Conservation (phyloP, 2,888 invertebrate species). For the Macrosiphum euphorbiae region DNA sequence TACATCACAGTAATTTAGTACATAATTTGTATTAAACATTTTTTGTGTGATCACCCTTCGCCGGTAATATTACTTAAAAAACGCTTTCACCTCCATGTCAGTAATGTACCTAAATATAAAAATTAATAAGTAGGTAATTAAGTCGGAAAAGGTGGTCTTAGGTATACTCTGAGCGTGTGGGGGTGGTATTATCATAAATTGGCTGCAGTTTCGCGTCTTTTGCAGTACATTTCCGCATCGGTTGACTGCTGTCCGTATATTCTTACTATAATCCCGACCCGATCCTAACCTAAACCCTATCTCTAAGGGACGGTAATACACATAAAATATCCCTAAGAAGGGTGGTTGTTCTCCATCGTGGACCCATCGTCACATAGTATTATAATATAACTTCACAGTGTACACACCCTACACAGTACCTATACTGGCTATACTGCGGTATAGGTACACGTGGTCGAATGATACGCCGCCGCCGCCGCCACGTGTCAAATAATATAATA, state of each 20-base stretch:
- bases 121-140: too few relatives aligned
- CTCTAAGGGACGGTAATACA: neutral
- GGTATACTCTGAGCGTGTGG: too few relatives aligned
- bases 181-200: neutral
- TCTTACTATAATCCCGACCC: neutral
- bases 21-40: too few relatives aligned
- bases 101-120: too few relatives aligned
- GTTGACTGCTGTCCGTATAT: neutral
- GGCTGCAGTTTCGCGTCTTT: neutral
- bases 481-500: slow-evolving; percentile 11
- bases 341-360: neutral
- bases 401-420: neutral
- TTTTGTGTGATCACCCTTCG: too few relatives aligned
- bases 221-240: neutral
- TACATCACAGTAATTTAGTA: too few relatives aligned
- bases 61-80: too few relatives aligned
- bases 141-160: too few relatives aligned
- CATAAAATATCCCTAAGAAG: neutral
- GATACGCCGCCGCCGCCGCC: neutral
- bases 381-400: neutral
- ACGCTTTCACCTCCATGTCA: too few relatives aligned
- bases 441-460: neutral
- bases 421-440: too few relatives aligned
- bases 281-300: neutral
- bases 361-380: neutral